Evolutionary conservation across 2,113 vertebrate species (phyloP), one percentile per base, ranked within the genome.

Genomic region (Malurus melanocephalus): DNA sequence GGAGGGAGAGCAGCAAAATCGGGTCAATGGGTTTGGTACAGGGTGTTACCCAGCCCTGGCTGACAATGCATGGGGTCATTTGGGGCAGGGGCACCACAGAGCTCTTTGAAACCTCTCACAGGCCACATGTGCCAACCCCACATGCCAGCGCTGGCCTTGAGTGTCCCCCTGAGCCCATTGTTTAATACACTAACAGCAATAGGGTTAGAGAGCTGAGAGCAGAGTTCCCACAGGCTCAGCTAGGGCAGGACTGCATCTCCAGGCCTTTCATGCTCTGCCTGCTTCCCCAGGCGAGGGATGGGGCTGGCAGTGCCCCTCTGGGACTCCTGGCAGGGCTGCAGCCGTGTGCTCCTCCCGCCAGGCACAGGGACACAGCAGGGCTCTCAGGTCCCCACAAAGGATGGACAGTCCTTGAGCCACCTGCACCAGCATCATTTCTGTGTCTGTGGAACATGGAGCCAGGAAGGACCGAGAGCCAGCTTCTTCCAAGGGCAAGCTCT

Each of bases 371-470:
- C 42, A 7, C 35, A 4, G 5, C 4, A 0, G 4, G 10, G 16
- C 5, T 8, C 19, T 26, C 2, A 0, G 35, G 5, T 11, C 28
- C 20, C 38, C 14, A 16, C 4, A 6, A 17, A 2, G 1, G 24
- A 9, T 2, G 6, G 14, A 20, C 8, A 38, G 38, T 20, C 13
- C 38, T 20, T 4, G 0, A 65, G 38, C 68, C 52, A 27, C 33
- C 38, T 27, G 68, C 13, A 28, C 20, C 69, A 57, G 1, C 13
- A 7, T 7, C 6, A 4, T 5, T 53, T 72, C 49, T 2, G 1
- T 5, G 23, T 24, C 11, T 59, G 48, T 33, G 49, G 43, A 66
- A 66, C 28, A 40, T 14, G 32, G 64, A 62, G 9, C 27, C 13
- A 48, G 30, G 38, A 59, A 79, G 48, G 9, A 18, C 5, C 1